These are phyloP conservation scores for Merodon equestris DNA, from an alignment of 2,888 invertebrate genomes.

Conservation along the genomic window DNA sequence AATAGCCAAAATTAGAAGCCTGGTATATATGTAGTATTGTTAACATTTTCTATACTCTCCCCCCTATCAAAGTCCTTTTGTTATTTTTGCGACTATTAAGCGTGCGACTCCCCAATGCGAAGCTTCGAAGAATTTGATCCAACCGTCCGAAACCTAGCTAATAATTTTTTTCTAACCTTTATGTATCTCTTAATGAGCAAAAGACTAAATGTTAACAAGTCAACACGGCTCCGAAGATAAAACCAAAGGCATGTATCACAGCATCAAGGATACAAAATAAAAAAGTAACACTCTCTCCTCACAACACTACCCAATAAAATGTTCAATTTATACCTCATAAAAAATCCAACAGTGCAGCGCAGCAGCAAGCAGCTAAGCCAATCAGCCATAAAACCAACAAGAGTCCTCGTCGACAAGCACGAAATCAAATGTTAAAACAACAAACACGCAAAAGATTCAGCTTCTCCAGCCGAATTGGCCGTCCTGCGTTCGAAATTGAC, in stretches of 20 bases:
- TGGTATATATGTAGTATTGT: no score
- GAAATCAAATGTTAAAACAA: slow-evolving; percentile 38
- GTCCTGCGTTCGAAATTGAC: slow-evolving; percentile 28
- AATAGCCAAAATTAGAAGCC: no score
- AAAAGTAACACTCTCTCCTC: slow-evolving; percentile 42
- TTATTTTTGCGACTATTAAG: no score
- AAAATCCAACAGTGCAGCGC: slow-evolving; percentile 46
- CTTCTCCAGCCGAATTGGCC: neutral
- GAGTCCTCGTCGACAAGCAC: slow-evolving; percentile 1
- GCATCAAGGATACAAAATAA: slow-evolving; percentile 25
- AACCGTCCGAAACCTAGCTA: no score
- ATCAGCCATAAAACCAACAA: slow-evolving; percentile 58
- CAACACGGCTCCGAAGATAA: slow-evolving; percentile 14
- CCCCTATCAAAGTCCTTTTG: no score
- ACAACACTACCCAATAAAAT: slow-evolving; percentile 63
- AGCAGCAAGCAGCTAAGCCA: slow-evolving; percentile 37
- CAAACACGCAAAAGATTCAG: slow-evolving; percentile 38
- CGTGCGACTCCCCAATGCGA: no score
- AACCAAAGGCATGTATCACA: slow-evolving; percentile 14
- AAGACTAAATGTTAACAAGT: slow-evolving; percentile 49
- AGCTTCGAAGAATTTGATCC: no score
- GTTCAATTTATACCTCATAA: slow-evolving; percentile 66
- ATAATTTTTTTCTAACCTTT: slow-evolving; percentile 19
- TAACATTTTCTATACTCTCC: no score
- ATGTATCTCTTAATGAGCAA: slow-evolving; percentile 54